A percentile compares a stretch with the other conserved stretches of the same genome.
These are phyloP conservation scores for Syrrhaptes paradoxus DNA, from an alignment of 2,113 vertebrate species.

Conservation along the genomic window DNA sequence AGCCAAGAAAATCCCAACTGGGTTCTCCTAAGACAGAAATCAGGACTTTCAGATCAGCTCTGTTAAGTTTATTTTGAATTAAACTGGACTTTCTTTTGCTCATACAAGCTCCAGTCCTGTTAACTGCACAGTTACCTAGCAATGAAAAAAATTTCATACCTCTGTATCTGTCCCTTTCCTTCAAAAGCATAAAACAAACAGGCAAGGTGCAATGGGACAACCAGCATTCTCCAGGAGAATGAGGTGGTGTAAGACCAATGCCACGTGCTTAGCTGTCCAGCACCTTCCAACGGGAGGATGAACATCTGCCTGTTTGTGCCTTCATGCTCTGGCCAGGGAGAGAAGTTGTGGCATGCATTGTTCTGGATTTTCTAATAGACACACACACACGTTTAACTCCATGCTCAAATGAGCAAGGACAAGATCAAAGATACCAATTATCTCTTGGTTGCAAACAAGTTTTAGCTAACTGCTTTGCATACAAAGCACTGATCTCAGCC, in stretches of 20 bases:
- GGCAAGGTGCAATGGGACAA: neutral
- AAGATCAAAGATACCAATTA: neutral
- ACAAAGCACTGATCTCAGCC: neutral
- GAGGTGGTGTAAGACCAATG: neutral
- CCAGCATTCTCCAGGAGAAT: neutral
- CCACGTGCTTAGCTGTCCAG: neutral
- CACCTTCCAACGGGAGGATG: neutral
- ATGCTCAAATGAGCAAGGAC: neutral
- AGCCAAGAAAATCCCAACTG: neutral
- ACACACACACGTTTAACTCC: neutral
- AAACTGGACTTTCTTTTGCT: neutral
- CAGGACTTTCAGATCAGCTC: neutral
- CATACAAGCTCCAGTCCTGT: neutral
- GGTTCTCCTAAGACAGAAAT: neutral
- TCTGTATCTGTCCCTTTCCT: neutral
- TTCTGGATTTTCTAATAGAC: neutral
- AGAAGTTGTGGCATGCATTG: neutral
- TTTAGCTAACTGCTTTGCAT: constrained; percentile 6
- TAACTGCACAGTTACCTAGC: neutral
- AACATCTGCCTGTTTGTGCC: neutral
- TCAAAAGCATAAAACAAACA: neutral
- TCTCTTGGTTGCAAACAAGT: neutral
- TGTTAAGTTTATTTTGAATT: neutral
- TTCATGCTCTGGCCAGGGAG: neutral
- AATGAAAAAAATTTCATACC: neutral